Conservation (phyloP, 2,113 vertebrate species). For the Atlantisia rogersi region DNA sequence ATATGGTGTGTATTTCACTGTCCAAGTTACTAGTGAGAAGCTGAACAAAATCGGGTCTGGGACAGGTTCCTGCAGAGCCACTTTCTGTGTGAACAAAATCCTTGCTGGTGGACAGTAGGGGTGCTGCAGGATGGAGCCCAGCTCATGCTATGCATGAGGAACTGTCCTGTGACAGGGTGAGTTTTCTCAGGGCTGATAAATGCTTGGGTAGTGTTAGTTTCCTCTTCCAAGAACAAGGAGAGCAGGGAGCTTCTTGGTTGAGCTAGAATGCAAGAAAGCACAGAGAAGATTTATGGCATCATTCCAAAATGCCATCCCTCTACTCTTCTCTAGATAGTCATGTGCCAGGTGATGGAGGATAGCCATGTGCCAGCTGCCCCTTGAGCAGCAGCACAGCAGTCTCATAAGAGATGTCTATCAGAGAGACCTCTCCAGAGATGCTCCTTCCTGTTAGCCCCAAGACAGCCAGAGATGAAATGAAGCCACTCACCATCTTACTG, state of each 20-base stretch:
- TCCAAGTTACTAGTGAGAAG: background rate
- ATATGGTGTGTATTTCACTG: background rate
- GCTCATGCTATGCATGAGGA: background rate
- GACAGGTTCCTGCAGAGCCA: background rate
- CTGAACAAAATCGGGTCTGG: background rate
- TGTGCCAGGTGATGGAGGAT: rapidly evolving
- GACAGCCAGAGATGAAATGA: background rate
- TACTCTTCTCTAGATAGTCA: background rate
- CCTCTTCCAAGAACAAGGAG: background rate
- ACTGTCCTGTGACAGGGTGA: background rate
- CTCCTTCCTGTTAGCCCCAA: background rate
- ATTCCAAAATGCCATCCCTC: background rate
- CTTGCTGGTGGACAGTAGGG: background rate
- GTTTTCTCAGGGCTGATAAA: background rate
- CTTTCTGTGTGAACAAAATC: background rate
- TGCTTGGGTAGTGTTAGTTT: background rate
- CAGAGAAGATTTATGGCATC: background rate
- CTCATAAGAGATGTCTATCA: background rate
- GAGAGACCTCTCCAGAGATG: background rate
- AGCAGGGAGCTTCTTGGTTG: background rate
- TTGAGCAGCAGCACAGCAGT: background rate
- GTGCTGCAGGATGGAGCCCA: background rate
- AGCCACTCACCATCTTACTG: background rate
- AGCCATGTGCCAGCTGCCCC: background rate
- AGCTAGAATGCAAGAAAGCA: background rate